Percentiles rank a stretch among this genome's conserved stretches.
These are phyloP conservation scores for Plusia festucae DNA, from an alignment of 2,888 invertebrate species.

Conservation along the genomic window DNA sequence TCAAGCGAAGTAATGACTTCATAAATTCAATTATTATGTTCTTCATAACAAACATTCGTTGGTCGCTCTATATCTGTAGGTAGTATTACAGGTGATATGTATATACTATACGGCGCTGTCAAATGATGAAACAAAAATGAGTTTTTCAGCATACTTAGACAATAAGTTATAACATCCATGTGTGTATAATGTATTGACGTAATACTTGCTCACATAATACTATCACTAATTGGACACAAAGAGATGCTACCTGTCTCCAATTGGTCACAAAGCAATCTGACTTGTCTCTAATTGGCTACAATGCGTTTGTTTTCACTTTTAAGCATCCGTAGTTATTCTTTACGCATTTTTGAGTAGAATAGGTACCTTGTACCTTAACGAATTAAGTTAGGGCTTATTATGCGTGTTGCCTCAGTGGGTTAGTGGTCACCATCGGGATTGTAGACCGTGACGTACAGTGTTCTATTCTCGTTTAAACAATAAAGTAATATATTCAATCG, in stretches of 20 bases:
- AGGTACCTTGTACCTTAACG: conserved; percentile 19
- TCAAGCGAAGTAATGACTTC: no score
- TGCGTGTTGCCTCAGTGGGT: background rate
- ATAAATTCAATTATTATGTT: no score
- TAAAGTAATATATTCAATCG: conserved; percentile 3
- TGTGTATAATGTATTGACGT: background rate
- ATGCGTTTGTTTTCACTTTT: conserved; percentile 43
- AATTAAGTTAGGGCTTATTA: conserved; percentile 6
- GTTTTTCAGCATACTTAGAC: background rate
- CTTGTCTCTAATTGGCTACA: conserved; percentile 12
- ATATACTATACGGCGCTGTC: background rate
- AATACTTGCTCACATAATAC: background rate
- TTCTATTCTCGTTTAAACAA: conserved; percentile 5
- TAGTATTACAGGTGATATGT: no score
- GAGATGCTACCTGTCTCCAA: background rate
- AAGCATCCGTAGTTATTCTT: conserved; percentile 4
- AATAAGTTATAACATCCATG: background rate
- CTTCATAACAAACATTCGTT: no score
- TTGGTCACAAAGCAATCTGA: conserved; percentile 1
- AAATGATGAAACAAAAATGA: background rate
- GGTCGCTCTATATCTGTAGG: no score
- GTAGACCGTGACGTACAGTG: background rate
- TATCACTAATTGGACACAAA: background rate
- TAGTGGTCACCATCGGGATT: conserved; percentile 4
- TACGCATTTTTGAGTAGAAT: conserved; percentile 20